Percentiles rank a stretch among this genome's conserved stretches.
phyloP scores from a whole-genome alignment of 2,113 vertebrate species.

The Micromys minutus region DNA sequence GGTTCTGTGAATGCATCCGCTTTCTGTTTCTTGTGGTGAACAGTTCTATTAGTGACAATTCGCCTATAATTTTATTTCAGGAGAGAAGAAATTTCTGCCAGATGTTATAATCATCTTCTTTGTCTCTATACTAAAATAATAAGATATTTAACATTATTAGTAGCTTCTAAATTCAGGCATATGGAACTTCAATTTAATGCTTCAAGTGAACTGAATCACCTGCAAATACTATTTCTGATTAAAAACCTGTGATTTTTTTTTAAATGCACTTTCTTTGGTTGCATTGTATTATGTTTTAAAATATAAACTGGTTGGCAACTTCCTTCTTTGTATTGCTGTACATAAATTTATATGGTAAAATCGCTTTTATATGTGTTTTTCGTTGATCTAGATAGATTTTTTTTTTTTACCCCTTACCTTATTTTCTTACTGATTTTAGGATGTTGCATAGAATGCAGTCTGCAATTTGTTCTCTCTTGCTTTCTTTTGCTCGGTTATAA shows the following conservation, averaged over 20 bases:
- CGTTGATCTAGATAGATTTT: too few relatives aligned
- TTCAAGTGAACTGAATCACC: constrained; percentile 49
- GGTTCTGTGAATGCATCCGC: constrained; percentile 80
- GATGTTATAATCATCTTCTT: constrained; percentile 20
- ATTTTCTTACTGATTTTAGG: too few relatives aligned
- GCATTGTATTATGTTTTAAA: background rate
- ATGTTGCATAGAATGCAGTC: too few relatives aligned
- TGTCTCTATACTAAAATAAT: constrained; percentile 47
- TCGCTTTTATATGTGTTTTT: background rate
- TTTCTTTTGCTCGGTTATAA: too few relatives aligned
- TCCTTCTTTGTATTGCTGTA: background rate
- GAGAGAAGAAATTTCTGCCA: constrained; percentile 54
- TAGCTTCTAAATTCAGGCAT: constrained; percentile 62
- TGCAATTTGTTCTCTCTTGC: too few relatives aligned
- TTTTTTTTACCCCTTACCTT: too few relatives aligned
- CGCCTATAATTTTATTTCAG: constrained; percentile 71
- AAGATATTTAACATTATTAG: constrained; percentile 54
- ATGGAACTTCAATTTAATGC: constrained; percentile 65
- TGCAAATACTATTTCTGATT: constrained; percentile 43
- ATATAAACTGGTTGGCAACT: background rate
- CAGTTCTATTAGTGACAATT: constrained; percentile 77
- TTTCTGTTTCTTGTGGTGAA: constrained; percentile 78
- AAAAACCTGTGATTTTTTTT: constrained; percentile 53
- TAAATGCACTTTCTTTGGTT: background rate
- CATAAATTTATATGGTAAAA: background rate